Conservation (phyloP, 1,140 invertebrate genomes). For the Aricia agestis region DNA sequence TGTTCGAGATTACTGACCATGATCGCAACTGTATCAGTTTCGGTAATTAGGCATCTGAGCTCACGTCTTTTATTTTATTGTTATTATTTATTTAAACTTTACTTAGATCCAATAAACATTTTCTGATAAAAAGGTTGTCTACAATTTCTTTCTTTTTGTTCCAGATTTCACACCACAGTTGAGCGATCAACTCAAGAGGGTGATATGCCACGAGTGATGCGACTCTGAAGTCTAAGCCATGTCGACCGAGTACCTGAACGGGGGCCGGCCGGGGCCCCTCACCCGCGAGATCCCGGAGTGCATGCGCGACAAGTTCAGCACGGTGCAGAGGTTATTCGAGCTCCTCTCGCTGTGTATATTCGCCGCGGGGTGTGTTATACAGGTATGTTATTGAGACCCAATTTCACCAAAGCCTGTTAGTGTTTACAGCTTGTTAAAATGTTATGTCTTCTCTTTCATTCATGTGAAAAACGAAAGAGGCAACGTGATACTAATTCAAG, state of each 20-base stretch:
- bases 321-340: constrained; percentile 77
- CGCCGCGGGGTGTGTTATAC: constrained; percentile 73
- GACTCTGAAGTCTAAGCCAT: constrained; percentile 38
- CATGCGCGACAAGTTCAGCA: constrained; percentile 63
- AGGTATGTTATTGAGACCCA: constrained; percentile 27
- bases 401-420: no score
- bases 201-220: constrained; percentile 19
- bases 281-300: constrained; percentile 68
- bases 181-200: neutral
- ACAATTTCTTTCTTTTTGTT: constrained; percentile 32
- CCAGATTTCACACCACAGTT: constrained; percentile 29
- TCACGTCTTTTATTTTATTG: no score
- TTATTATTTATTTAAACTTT: no score
- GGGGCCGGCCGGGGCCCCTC: constrained; percentile 61
- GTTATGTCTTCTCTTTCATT: no score
- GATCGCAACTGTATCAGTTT: no score
- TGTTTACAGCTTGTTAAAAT: no score
- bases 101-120: no score
- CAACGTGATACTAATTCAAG: no score
- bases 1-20: no score
- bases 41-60: no score
- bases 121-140: no score
- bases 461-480: no score
- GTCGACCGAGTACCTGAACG: constrained; percentile 59
- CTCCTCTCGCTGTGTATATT: constrained; percentile 79